Evolutionary conservation across 2,888 invertebrate genomes (phyloP).

Genomic region (Spodoptera picta): DNA sequence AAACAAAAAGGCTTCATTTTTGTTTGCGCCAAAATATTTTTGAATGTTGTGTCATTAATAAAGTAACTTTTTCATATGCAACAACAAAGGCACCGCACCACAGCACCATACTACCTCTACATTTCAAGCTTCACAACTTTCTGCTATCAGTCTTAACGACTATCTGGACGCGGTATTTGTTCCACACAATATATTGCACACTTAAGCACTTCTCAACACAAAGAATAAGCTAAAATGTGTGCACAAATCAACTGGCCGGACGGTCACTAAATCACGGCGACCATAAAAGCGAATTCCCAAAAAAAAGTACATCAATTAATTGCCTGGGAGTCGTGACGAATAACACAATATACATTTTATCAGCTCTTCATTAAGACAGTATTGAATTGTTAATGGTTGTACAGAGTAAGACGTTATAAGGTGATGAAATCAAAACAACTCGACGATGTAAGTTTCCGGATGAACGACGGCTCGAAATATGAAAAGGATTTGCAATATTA

Average conservation of each 20-base stretch:
- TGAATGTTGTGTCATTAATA: slow-evolving; percentile 49
- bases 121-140: slow-evolving; percentile 70
- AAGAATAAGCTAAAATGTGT: slow-evolving; percentile 78
- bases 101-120: slow-evolving; percentile 41
- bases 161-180: slow-evolving; percentile 80
- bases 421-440: slow-evolving; percentile 81
- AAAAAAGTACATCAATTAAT: slow-evolving; percentile 82
- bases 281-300: slow-evolving; percentile 78
- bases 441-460: slow-evolving; percentile 76
- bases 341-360: slow-evolving; percentile 86
- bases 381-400: slow-evolving; percentile 86
- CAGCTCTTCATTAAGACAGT: slow-evolving; percentile 84
- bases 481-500: slow-evolving; percentile 62
- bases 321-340: slow-evolving; percentile 80
- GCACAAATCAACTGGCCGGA: slow-evolving; percentile 80
- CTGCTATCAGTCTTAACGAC: slow-evolving; percentile 76
- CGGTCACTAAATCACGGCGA: slow-evolving; percentile 79
- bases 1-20: slow-evolving; percentile 30
- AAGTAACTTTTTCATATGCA: slow-evolving; percentile 50
- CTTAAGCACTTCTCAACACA: slow-evolving; percentile 76
- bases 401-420: slow-evolving; percentile 77
- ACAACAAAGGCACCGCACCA: slow-evolving; percentile 53
- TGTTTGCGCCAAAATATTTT: slow-evolving; percentile 31
- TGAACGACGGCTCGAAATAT: slow-evolving; percentile 63
- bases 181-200: slow-evolving; percentile 81